Percentiles rank a stretch among this genome's conserved stretches.
phyloP scores from a whole-genome alignment of 92 coral and sea anemone species.

The Desmophyllum pertusum region DNA sequence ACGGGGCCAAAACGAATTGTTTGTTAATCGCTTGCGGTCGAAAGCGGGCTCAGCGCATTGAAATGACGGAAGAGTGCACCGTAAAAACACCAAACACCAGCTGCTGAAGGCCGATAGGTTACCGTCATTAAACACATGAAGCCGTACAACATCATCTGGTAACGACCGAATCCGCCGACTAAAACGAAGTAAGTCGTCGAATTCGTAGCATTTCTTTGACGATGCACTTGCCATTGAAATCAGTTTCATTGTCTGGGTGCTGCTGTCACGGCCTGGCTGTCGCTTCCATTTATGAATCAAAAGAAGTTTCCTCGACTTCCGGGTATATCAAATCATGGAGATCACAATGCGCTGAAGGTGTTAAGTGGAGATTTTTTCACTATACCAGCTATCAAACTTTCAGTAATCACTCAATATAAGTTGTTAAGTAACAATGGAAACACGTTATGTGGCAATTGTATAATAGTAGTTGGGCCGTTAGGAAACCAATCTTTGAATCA shows the following conservation, averaged over 20 bases:
- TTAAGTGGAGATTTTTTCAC: no score
- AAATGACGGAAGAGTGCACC: conserved; percentile 68
- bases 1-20: conserved; percentile 44
- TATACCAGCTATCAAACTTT: no score
- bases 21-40: conserved; percentile 1
- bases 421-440: no score
- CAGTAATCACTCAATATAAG: no score
- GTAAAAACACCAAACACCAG: conserved; percentile 75
- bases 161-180: conserved; percentile 84
- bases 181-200: conserved; percentile 67
- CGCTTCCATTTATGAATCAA: neutral
- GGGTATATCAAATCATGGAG: no score
- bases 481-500: no score
- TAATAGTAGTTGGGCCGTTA: no score
- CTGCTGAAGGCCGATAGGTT: conserved; percentile 69
- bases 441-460: no score
- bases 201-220: conserved; percentile 38
- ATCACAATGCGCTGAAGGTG: no score
- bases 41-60: conserved; percentile 33
- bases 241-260: neutral
- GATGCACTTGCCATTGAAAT: neutral
- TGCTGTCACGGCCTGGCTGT: neutral
- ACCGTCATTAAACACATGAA: conserved; percentile 78
- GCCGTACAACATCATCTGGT: conserved; percentile 58
- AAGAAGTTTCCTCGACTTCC: neutral